phyloP scores from a whole-genome alignment of 2,797 vertebrate genomes.

The Galago senegalensis region DNA sequence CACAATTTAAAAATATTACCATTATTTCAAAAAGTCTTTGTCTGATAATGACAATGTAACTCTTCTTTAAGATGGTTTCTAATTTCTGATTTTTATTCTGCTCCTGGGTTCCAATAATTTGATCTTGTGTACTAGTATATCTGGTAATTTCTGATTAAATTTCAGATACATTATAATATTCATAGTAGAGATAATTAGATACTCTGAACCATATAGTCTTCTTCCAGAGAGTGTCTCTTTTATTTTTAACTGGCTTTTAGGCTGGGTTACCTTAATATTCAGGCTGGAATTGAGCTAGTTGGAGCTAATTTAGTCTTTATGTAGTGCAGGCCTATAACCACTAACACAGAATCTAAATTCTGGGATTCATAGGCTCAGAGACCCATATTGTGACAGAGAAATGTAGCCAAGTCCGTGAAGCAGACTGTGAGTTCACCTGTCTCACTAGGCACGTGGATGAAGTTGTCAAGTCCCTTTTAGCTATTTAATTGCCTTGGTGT shows the following conservation, averaged over 20 bases:
- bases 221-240: slow-evolving; percentile 44
- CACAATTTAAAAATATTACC: background rate
- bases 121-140: slow-evolving; percentile 10
- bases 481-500: background rate
- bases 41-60: background rate
- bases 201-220: background rate
- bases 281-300: background rate
- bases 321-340: background rate
- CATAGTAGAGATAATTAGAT: background rate
- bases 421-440: background rate
- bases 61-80: slow-evolving; percentile 42
- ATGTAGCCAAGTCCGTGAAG: background rate
- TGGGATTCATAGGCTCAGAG: background rate
- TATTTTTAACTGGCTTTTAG: background rate
- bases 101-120: background rate
- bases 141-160: slow-evolving; percentile 55
- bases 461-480: background rate
- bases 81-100: background rate
- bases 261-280: background rate
- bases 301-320: background rate
- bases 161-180: background rate
- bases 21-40: background rate
- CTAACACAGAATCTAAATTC: background rate
- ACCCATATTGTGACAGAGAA: background rate
- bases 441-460: background rate